Evolutionary conservation across 2,888 invertebrate species (phyloP).

Genomic region (Theretra japonica): DNA sequence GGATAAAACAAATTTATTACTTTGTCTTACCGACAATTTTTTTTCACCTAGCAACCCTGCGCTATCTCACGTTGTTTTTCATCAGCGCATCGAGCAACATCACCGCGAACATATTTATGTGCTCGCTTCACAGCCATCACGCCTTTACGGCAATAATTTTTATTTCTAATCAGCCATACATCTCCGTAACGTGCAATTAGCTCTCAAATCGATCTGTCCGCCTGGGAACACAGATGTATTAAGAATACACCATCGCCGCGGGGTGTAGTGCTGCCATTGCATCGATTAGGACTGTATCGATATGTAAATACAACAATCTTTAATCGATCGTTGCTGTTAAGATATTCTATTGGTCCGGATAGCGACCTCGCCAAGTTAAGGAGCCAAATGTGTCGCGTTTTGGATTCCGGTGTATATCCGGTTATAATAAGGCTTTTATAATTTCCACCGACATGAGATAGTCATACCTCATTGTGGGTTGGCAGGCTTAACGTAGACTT

Average conservation of each 20-base stretch:
- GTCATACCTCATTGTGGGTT: no score
- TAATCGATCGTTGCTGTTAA: no score
- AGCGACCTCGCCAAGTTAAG: no score
- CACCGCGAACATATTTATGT: conserved; percentile 34
- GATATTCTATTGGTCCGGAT: no score
- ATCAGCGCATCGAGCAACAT: conserved; percentile 1
- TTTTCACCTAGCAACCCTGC: background rate
- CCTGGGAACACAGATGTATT: conserved; percentile 27
- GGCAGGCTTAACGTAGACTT: no score
- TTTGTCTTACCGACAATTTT: background rate
- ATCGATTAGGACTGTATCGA: background rate
- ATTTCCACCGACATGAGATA: no score
- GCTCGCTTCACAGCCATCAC: conserved; percentile 51
- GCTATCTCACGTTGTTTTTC: conserved; percentile 16
- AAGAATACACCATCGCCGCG: conserved; percentile 12
- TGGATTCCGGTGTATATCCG: no score
- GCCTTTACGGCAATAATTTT: conserved; percentile 55
- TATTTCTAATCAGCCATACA: conserved; percentile 53
- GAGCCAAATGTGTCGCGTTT: no score
- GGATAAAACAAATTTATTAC: no score
- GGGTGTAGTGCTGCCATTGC: conserved; percentile 1
- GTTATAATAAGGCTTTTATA: no score
- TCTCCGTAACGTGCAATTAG: conserved; percentile 50
- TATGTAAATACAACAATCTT: no score
- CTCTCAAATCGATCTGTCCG: conserved; percentile 41